phyloP scores from a whole-genome alignment of 2,113 vertebrate species.

The Neopipo cinnamomea region DNA sequence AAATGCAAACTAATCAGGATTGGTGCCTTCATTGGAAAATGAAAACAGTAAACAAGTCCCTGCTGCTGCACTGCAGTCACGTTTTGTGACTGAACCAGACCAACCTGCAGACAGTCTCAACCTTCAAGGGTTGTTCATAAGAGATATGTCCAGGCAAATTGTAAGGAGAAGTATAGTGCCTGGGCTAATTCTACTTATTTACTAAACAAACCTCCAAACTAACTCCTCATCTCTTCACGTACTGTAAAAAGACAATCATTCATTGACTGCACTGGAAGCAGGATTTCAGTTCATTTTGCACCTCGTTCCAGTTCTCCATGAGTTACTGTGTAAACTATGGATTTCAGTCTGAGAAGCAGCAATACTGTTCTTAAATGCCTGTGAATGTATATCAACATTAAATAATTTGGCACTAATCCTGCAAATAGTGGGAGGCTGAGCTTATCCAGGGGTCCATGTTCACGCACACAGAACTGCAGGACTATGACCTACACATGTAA shows the following conservation, averaged over 20 bases:
- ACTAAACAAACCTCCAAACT: neutral
- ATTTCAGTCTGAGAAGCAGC: neutral
- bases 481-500: neutral
- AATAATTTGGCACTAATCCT: constrained; percentile 35
- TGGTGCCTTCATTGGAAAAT: neutral
- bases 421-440: neutral
- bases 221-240: neutral
- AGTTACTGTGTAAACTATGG: neutral
- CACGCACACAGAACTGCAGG: neutral
- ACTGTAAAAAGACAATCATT: neutral
- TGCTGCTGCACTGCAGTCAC: neutral
- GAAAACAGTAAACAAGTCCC: neutral
- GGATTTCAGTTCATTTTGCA: neutral
- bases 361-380: neutral
- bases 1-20: neutral
- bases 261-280: neutral
- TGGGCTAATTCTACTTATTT: neutral
- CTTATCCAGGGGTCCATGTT: neutral
- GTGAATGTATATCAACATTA: neutral
- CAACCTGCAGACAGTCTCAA: neutral
- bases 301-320: neutral
- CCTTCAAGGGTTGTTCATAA: neutral
- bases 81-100: neutral
- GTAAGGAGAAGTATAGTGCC: neutral
- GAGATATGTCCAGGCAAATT: neutral